These are phyloP conservation scores for Carassius carassius DNA, from an alignment of 2,113 vertebrate species.

Conservation along the genomic window DNA sequence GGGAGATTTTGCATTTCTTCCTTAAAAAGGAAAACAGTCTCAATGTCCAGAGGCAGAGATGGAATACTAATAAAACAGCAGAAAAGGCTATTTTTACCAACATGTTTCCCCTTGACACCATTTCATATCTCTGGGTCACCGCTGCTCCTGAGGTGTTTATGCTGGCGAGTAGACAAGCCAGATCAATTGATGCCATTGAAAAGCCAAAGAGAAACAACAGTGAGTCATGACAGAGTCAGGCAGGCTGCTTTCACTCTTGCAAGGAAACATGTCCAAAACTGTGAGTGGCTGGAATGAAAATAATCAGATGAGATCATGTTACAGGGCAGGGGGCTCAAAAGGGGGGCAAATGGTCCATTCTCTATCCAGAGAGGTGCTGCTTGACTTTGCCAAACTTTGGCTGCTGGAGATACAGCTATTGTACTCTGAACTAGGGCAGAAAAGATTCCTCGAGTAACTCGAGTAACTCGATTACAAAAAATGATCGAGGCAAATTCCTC, in stretches of 20 bases:
- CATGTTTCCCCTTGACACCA: not conserved
- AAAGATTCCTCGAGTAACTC: too few species aligned
- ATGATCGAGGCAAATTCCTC: too few species aligned
- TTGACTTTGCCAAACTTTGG: too few species aligned
- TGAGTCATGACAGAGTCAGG: conserved; percentile 28
- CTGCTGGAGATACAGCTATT: too few species aligned
- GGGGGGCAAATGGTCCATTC: too few species aligned
- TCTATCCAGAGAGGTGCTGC: not conserved
- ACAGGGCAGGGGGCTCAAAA: not conserved
- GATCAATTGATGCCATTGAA: conserved; percentile 10
- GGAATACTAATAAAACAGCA: conserved; percentile 37
- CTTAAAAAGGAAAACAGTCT: conserved; percentile 48
- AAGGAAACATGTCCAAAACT: not conserved
- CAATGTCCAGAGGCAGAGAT: conserved; percentile 22
- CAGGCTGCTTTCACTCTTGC: not conserved
- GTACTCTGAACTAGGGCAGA: too few species aligned
- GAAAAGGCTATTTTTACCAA: conserved; percentile 46
- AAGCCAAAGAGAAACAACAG: conserved; percentile 4
- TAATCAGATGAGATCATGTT: conserved; percentile 45
- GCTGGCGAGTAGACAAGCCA: conserved; percentile 35
- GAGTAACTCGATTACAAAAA: too few species aligned
- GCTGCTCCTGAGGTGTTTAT: conserved; percentile 23
- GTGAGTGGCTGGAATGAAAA: conserved; percentile 36
- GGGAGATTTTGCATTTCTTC: conserved; percentile 36
- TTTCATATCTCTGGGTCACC: conserved; percentile 20